phyloP scores from a whole-genome alignment of 37 sponge, comb jelly and placozoan species.

The Eunapius fragilis region DNA sequence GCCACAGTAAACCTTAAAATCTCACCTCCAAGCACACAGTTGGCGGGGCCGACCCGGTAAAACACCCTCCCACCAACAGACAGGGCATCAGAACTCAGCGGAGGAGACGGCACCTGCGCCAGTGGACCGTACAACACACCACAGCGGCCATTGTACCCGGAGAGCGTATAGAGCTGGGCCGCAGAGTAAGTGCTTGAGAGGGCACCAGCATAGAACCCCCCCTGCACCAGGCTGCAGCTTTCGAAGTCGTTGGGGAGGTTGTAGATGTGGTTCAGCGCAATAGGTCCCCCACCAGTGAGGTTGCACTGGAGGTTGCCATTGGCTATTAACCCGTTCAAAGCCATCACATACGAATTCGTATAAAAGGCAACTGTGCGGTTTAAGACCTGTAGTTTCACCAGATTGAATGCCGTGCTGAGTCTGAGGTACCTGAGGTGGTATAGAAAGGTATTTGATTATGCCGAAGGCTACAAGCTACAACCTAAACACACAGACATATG shows the following conservation, averaged over 20 bases:
- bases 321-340: constrained; percentile 65
- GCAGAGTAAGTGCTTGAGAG: constrained; percentile 60
- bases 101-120: constrained; percentile 11
- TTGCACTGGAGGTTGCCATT: constrained; percentile 53
- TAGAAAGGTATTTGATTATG: neutral
- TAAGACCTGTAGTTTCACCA: constrained; percentile 10
- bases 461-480: neutral
- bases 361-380: constrained; percentile 43
- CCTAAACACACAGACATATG: neutral
- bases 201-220: constrained; percentile 64
- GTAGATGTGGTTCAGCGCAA: constrained; percentile 25
- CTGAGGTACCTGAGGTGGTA: constrained; percentile 54
- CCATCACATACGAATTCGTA: constrained; percentile 44
- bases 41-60: constrained; percentile 35
- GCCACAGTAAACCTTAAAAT: neutral
- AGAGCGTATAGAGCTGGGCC: constrained; percentile 21
- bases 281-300: constrained; percentile 25
- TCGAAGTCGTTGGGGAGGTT: constrained; percentile 47
- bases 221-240: constrained; percentile 52
- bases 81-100: constrained; percentile 43
- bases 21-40: constrained; percentile 23
- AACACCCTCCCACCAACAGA: constrained; percentile 76
- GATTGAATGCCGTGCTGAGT: constrained; percentile 45
- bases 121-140: constrained; percentile 62
- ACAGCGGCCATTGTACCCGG: constrained; percentile 72